Base-by-base conservation (phyloP, 2,888 invertebrate genomes). In the Paralinhomoeus sp. region DNA sequence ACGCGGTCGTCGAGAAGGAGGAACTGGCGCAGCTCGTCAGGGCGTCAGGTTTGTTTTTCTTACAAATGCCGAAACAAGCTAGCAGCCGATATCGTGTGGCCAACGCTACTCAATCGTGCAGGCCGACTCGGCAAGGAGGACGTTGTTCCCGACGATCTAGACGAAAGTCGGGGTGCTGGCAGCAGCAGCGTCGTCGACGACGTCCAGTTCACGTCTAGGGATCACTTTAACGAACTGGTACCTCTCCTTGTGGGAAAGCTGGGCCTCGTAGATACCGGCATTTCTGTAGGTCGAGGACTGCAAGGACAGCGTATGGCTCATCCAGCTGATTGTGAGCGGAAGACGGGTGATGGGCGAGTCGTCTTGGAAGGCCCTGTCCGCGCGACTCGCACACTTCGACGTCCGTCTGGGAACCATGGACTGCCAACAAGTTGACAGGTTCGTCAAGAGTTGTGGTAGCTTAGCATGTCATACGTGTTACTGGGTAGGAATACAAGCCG, bases 291-390 rank as follows among this genome's bases (percentile, higher is more conserved):
- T 70, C 7, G 69, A 71, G 51, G 70, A 71, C 52, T 66, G 67
- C 22, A 69, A 70, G 53, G 70, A 71, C 56, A 67, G 67, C 50
- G 66, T 68, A 13, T 71, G 71, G 71, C 53, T 71, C 35, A 66
- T 70, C 2, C 68, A 68, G 53, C 66, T 70, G 2, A 53, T 63
- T 18, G 56, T 61, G 7, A 49, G 51, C 40, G 49, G 44, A 34
- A 49, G 53, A 35, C 55, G 58, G 2, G 44, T 63, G 3, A 50
- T 65, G 34, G 56, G 59, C 45, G 58, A 60, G 37, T 50, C 53
- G 18, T 57, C 60, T 44, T 71, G 70, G 71, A 58, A 58, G 34
- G 48, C 57, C 24, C 57, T 70, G 12, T 54, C 61, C 20, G 57
- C 59, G 34, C 64, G 64, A 47, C 57, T 69, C 17, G 56, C 62